Base-by-base conservation (phyloP, 2,113 vertebrate species). In the Hippoglossus stenolepis region DNA sequence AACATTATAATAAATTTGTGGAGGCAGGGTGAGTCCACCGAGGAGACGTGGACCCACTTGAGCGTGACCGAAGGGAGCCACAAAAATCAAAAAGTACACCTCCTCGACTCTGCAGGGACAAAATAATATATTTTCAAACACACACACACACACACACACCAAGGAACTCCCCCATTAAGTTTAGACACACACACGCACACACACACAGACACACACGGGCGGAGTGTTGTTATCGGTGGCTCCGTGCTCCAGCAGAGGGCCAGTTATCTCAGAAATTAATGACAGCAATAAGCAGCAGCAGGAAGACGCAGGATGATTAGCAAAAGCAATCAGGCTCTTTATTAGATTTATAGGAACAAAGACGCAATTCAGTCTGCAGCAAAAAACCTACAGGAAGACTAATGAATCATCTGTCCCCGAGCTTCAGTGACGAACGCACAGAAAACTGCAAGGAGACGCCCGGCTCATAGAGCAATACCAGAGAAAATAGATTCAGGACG, bases 301-400 rank as follows among this genome's bases (percentile, higher is more conserved):
- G 80, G 88, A 87, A 91, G 85, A 90, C 89, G 75, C 87, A 65
- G 79, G 84, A 87, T 90, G 89, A 92, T 92, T 92, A 92, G 89
- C 89, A 90, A 91, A 92, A 91, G 85, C 89, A 91, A 92, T 92
- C 91, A 89, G 89, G 70, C 75, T 77, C 88, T 91, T 92, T 91
- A 92, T 92, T 92, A 89, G 89, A 92, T 92, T 92, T 91, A 92
- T 89, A 90, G 88, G 87, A 92, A 92, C 91, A 91, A 91, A 92
- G 91, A 89, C 71, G 73, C 85, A 87, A 86, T 86, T 78, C 81
- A 84, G 82, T 81, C 75, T 70, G 78, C 71, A 58, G 80, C 65
- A 74, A 69, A 31, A 85, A 74, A 72, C 57, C 76, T 84, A 80
- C 86, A 73, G 83, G 75, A 90, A 86, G 91, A 91, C 75, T 65